Percentiles rank a stretch among this genome's conserved stretches.
Evolutionary conservation across 2,888 invertebrate species (phyloP).

Genomic region (Thera obeliscata): DNA sequence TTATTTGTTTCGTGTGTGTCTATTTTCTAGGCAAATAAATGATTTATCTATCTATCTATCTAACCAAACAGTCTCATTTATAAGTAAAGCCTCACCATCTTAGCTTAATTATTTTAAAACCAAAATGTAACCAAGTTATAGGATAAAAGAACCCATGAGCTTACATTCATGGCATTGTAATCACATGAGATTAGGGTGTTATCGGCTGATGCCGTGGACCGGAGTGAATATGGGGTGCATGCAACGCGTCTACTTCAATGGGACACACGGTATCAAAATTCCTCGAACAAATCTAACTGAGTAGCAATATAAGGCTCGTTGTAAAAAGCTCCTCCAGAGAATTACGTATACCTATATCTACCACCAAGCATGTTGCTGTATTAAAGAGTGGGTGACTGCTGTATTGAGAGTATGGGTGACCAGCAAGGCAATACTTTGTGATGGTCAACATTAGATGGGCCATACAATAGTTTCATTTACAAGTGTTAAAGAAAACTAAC

Average conservation of each 20-base stretch:
- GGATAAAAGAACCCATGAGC: slow-evolving; percentile 69
- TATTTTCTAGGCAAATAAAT: no score
- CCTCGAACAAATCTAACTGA: slow-evolving; percentile 3
- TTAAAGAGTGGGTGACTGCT: no score
- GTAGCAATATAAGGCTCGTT: neutral
- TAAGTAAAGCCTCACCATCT: neutral
- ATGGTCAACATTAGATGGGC: no score
- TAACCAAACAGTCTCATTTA: no score
- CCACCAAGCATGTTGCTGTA: no score
- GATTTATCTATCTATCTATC: no score
- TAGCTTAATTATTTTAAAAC: slow-evolving; percentile 36
- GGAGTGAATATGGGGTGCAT: slow-evolving; percentile 35
- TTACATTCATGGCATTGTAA: slow-evolving; percentile 60
- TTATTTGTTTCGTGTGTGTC: no score
- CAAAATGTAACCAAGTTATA: slow-evolving; percentile 65
- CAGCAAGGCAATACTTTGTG: no score
- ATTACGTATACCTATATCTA: no score
- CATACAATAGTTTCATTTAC: neutral
- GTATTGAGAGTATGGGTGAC: no score
- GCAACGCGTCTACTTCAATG: slow-evolving; percentile 39
- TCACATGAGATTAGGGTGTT: slow-evolving; percentile 77
- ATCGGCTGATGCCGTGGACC: slow-evolving; percentile 68
- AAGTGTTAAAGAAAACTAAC: neutral
- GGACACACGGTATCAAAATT: slow-evolving; percentile 47
- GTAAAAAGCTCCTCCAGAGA: no score